Percentiles rank a stretch among this genome's conserved stretches.
Evolutionary conservation across 1,140 invertebrate genomes (phyloP).

Genomic region (Drosophila biarmipes): DNA sequence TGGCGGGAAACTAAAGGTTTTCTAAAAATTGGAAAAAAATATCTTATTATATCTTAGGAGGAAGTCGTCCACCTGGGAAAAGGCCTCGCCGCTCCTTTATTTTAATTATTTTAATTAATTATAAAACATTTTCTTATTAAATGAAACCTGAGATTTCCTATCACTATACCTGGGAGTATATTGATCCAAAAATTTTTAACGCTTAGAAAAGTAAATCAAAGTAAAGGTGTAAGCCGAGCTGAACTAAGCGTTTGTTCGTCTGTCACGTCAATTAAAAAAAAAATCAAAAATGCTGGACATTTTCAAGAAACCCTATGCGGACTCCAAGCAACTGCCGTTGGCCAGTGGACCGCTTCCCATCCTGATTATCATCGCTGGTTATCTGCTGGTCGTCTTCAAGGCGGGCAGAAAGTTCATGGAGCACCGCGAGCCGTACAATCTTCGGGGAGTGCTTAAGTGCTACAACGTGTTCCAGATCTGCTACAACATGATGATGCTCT

Average conservation of each 20-base stretch:
- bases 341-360: slow-evolving; percentile 90
- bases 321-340: slow-evolving; percentile 85
- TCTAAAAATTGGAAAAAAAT: too few species aligned
- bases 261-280: not conserved
- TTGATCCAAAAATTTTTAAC: too few species aligned
- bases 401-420: slow-evolving; percentile 92
- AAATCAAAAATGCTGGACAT: slow-evolving; percentile 26
- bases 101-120: too few species aligned
- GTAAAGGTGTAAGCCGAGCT: not conserved
- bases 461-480: slow-evolving; percentile 91
- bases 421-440: slow-evolving; percentile 90
- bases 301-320: slow-evolving; percentile 32
- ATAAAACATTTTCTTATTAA: too few species aligned
- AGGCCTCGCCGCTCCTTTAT: too few species aligned
- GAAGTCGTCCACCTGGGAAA: too few species aligned
- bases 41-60: too few species aligned
- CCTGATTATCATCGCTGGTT: slow-evolving; percentile 88
- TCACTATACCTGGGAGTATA: too few species aligned
- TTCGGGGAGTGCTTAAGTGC: slow-evolving; percentile 89
- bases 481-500: slow-evolving; percentile 39
- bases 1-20: too few species aligned
- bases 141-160: too few species aligned
- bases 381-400: slow-evolving; percentile 88
- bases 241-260: not conserved
- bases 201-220: not conserved